Base-by-base conservation (phyloP, 2,797 vertebrate species). In the Premnoplex brunnescens region DNA sequence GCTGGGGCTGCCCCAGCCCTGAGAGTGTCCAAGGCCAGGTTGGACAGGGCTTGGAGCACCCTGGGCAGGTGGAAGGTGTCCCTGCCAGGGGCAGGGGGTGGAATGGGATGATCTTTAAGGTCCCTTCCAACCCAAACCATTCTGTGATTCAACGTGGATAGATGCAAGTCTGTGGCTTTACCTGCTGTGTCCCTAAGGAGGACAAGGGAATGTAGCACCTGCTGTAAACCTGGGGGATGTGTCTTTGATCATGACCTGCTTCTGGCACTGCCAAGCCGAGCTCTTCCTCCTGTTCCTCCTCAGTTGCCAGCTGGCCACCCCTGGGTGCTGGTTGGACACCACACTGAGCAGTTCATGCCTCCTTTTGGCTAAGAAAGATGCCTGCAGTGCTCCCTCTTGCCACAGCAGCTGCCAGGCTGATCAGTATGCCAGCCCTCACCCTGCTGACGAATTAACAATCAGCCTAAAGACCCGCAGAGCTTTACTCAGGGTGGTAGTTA, bases 401-500 rank as follows among this genome's bases (percentile, higher is more conserved):
- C 59, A 36, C 3, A 12, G 28, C 19, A 39, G 37, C 58, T 71
- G 43, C 60, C 28, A 54, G 43, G 23, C 51, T 87, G 43, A 81
- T 88, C 83, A 55, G 78, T 20, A 95, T 81, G 76, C n/a, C 73
- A 75, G 49, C 63, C 15, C 67, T 84, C 1, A 1, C 59, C 59
- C 59, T 21, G 19, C 59, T 49, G 87, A 91, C 73, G 89, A 88
- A 94, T 63, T 81, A 87, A 71, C 77, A 89, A 94, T 85, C 79
- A 92, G 44, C 37, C 62, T 81, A 81, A 94, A 95, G 92, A 74
- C 44, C 37, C 41, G 28, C 39, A 82, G 43, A 80, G 75, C 69
- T 96, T 95, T 96, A 94, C 88, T 85, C 66, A 28, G 76, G 73
- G 74, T 91, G 87, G 43, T 52, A 93, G 67, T 88, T 89, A 80